These are phyloP conservation scores for Geopemphigus sp. DNA, from an alignment of 1,140 invertebrate genomes.

Conservation along the genomic window DNA sequence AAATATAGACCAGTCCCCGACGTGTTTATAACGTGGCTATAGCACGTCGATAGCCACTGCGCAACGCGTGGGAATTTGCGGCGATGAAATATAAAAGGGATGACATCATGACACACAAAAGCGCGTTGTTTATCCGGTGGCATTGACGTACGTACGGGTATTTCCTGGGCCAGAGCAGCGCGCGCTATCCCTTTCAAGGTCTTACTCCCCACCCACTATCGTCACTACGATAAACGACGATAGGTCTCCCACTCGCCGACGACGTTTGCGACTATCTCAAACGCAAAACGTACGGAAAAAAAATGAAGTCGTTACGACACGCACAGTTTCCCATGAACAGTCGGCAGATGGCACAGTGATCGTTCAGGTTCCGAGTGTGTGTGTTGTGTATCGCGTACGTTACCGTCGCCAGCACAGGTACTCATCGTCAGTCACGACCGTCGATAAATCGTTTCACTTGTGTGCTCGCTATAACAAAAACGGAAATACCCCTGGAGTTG, in stretches of 20 bases:
- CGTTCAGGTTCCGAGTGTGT: conserved; percentile 9
- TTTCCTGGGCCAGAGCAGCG: not conserved
- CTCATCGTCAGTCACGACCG: too few species aligned
- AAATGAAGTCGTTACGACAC: not conserved
- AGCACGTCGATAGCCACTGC: too few species aligned
- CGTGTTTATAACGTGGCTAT: too few species aligned
- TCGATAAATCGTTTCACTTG: too few species aligned
- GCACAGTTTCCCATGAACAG: conserved; percentile 8
- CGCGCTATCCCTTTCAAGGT: conserved; percentile 42
- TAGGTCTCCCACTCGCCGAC: not conserved
- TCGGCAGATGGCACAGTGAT: conserved; percentile 49
- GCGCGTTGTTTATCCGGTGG: not conserved
- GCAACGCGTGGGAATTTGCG: not conserved
- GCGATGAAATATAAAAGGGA: conserved; percentile 12
- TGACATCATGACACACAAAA: conserved; percentile 16
- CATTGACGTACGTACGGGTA: not conserved
- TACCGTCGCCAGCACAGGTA: too few species aligned
- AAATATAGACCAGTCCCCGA: too few species aligned
- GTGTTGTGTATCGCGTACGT: not conserved
- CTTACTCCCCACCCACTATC: not conserved
- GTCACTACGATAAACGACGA: not conserved
- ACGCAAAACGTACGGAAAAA: not conserved
- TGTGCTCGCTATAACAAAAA: too few species aligned
- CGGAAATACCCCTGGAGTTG: not conserved
- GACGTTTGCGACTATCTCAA: not conserved